Percentiles rank a stretch among this genome's conserved stretches.
phyloP scores from a whole-genome alignment of 2,113 vertebrate species.

The Vicugna pacos region DNA sequence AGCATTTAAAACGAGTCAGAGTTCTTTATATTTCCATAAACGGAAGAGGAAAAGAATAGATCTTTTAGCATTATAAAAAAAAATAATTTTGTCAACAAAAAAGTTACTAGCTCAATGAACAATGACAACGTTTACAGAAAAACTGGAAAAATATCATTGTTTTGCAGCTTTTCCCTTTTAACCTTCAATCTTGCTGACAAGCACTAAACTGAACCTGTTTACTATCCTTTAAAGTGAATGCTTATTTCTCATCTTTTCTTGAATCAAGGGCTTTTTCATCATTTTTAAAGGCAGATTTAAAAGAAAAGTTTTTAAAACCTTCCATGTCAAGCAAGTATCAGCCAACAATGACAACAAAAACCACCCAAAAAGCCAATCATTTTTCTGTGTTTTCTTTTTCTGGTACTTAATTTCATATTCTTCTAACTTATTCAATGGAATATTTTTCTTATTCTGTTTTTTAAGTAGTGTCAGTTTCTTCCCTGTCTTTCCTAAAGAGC shows the following conservation, averaged over 20 bases:
- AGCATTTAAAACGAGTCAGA: neutral
- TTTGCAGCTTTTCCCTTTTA: slow-evolving; percentile 9
- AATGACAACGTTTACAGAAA: slow-evolving; percentile 15
- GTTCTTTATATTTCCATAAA: neutral
- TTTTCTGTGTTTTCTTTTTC: neutral
- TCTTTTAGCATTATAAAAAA: neutral
- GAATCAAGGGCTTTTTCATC: neutral
- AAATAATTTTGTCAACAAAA: neutral
- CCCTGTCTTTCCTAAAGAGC: neutral
- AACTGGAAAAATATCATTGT: neutral
- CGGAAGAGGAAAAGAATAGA: neutral
- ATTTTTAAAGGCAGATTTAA: neutral
- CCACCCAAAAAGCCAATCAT: neutral
- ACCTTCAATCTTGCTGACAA: neutral
- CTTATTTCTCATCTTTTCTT: neutral
- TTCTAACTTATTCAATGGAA: neutral
- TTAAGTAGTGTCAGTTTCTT: neutral
- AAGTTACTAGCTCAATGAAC: neutral
- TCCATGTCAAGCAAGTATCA: neutral
- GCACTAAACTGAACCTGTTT: neutral
- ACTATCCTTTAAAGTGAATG: neutral
- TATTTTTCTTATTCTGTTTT: neutral
- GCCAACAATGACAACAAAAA: neutral
- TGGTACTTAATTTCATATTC: neutral
- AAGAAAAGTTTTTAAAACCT: neutral